These are phyloP conservation scores for Schlechtendalia chinensis DNA, from an alignment of 1,140 invertebrate genomes.

Conservation along the genomic window DNA sequence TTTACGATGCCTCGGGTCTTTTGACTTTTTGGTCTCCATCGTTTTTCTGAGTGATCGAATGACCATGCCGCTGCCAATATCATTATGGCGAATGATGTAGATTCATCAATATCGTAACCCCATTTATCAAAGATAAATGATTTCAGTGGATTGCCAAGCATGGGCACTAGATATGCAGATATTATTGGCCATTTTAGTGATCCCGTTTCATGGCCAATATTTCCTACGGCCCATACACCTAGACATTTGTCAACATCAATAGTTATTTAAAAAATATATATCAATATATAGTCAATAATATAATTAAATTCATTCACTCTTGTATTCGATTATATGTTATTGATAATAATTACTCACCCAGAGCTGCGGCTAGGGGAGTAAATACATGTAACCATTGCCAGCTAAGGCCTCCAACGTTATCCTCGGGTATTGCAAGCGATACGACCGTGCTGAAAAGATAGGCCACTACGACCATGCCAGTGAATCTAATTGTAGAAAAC, in stretches of 20 bases:
- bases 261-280: too few species aligned
- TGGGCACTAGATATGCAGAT: constrained; percentile 65
- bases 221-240: constrained; percentile 88
- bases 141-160: constrained; percentile 59
- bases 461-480: constrained; percentile 73
- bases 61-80: constrained; percentile 63
- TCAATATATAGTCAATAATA: too few species aligned
- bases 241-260: constrained; percentile 51
- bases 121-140: constrained; percentile 40
- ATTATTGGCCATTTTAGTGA: constrained; percentile 67
- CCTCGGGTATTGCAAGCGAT: constrained; percentile 73
- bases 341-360: constrained; percentile 65
- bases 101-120: constrained; percentile 64
- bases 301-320: too few species aligned
- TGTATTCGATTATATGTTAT: too few species aligned
- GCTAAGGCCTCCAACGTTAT: constrained; percentile 68
- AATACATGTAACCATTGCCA: constrained; percentile 69
- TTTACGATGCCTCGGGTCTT: constrained; percentile 59
- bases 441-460: constrained; percentile 77
- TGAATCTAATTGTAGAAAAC: constrained; percentile 73
- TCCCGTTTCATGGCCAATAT: constrained; percentile 79
- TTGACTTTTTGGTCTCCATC: constrained; percentile 70
- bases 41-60: constrained; percentile 73
- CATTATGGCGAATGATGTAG: constrained; percentile 67
- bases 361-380: constrained; percentile 69